Conservation (phyloP, 2,113 vertebrate genomes). For the Macquaria ambigua region DNA sequence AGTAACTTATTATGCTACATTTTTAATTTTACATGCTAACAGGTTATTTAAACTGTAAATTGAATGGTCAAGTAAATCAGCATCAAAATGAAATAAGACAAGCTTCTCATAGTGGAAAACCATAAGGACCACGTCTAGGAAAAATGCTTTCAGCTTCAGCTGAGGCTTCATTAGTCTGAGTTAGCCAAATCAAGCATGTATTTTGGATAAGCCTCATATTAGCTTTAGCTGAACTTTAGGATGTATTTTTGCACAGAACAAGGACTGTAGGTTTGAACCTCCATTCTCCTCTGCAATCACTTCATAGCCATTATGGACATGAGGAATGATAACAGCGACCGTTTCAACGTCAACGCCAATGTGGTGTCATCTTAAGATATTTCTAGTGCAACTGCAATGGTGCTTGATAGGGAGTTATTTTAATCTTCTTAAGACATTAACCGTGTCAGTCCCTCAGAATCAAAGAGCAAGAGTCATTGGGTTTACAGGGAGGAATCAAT, state of each 20-base stretch:
- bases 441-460: neutral
- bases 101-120: neutral
- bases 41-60: neutral
- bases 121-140: neutral
- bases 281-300: neutral
- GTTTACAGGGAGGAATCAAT: neutral
- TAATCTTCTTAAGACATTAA: neutral
- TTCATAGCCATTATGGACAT: neutral
- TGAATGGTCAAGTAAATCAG: neutral
- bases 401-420: neutral
- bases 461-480: neutral
- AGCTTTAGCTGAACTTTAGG: neutral
- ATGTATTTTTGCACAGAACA: neutral
- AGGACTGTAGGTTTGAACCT: neutral
- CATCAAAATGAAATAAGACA: neutral
- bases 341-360: neutral
- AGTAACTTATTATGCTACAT: no score
- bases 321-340: neutral
- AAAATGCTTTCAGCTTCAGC: neutral
- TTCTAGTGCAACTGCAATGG: neutral
- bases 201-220: neutral
- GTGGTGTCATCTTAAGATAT: neutral
- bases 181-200: neutral
- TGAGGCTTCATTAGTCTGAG: neutral
- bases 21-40: no score